Base-by-base conservation (phyloP, 2,797 vertebrate species). In the Odontamblyopus lacepedii region DNA sequence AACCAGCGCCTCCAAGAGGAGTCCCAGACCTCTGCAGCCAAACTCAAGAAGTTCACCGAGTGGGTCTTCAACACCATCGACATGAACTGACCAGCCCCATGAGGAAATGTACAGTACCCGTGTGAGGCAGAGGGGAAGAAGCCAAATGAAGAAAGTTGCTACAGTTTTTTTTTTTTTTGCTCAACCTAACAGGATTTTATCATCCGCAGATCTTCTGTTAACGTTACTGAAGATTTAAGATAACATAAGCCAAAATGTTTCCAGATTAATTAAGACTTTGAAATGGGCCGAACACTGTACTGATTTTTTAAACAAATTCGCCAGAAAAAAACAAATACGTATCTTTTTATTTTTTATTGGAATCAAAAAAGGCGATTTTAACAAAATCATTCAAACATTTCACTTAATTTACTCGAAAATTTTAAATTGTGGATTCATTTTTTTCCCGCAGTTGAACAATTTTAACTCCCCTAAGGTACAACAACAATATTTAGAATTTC, bases 11-110 rank as follows among this genome's bases (percentile, higher is more conserved):
- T 99, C 79, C 96, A 97, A 87, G 97, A 98, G 83, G 97, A 99
- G 84, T 98, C 97, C 51, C 96, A 98, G 90, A 97, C 94, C 2
- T 97, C 97, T 0, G 96, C 97, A 0, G 95, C 97, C 87, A 98
- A 98, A 85, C 95, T 99, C 79, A 99, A 99, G 94, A 99, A 98
- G 89, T 99, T 99, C 93, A 99, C 97, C 0, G 97, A 99, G 78
- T 99, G 97, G 97, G 97, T 98, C 91, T 99, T 99, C 91, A 99
- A 98, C 91, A 98, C 97, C 81, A 98, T 99, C 56, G 97, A 99
- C 92, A 97, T 99, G 96, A 98, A 96, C 93, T 99, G 94, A 96
- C 82, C 19, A 5, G 23, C 23, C 55, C 19, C 23, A 1, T 0
- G 0, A 26, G 9, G n/a, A 57, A 56, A 56, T 56, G 9, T 56